Conservation (phyloP, 1,140 invertebrate genomes). For the Drosophila parabipectinata region DNA sequence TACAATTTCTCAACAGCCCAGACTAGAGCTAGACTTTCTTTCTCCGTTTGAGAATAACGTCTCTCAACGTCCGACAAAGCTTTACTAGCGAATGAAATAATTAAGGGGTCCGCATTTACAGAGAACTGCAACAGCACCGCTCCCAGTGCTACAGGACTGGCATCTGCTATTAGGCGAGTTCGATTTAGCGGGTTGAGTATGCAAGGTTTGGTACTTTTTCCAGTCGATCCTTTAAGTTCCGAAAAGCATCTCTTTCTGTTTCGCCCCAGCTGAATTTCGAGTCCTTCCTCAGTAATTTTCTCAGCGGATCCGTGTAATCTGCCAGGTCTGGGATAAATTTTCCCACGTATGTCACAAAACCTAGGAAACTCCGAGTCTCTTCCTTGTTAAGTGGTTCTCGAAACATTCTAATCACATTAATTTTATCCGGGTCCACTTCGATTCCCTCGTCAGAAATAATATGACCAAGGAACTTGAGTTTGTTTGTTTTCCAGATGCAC, state of each 20-base stretch:
- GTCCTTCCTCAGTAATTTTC: constrained; percentile 12
- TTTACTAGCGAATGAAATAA: constrained; percentile 33
- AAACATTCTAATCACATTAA: neutral
- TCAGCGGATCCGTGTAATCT: constrained; percentile 22
- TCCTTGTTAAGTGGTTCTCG: constrained; percentile 20
- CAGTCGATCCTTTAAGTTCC: constrained; percentile 16
- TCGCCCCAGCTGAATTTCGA: constrained; percentile 13
- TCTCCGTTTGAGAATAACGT: constrained; percentile 39
- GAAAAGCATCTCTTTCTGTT: constrained; percentile 18
- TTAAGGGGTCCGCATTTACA: neutral
- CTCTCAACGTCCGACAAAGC: constrained; percentile 23
- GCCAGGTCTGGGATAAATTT: constrained; percentile 42
- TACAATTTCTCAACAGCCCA: constrained; percentile 6
- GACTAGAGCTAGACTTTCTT: constrained; percentile 32
- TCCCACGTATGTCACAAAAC: constrained; percentile 30
- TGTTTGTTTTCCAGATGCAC: constrained; percentile 11
- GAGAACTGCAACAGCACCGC: constrained; percentile 24
- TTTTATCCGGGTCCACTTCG: constrained; percentile 13
- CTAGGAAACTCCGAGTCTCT: constrained; percentile 31
- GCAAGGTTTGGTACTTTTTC: constrained; percentile 5
- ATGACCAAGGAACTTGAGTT: constrained; percentile 23
- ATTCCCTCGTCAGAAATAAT: constrained; percentile 6
- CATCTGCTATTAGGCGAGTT: constrained; percentile 33
- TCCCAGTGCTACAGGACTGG: constrained; percentile 38
- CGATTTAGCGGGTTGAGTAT: constrained; percentile 12